Base-by-base conservation (phyloP, 2,888 invertebrate species). In the Pollenia amentaria region DNA sequence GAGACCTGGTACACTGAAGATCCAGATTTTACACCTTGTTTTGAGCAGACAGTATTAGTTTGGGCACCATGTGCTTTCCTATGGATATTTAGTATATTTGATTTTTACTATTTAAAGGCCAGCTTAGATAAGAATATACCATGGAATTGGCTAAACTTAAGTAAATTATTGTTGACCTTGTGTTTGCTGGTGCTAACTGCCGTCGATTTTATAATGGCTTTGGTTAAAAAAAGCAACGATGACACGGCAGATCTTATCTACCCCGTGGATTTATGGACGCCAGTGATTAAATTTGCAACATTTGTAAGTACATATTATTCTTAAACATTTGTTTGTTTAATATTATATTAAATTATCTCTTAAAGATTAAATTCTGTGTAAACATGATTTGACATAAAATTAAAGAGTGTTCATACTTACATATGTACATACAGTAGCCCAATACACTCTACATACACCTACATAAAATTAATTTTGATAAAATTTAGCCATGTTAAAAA, bases 21-120 rank as follows among this genome's bases (percentile, higher is more conserved):
- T 93, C 99, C 98, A 51, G 96, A 97, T 92, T 95, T 99, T 89
- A 97, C 99, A 87, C 95, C 95, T 91, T 99, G 99, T 93, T 98
- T 99, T 93, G 97, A 98, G 94, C 96, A 97, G 92, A 98, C 99
- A 0, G 96, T 97, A 1, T 93, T 99, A 42, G 94, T 98, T 70
- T 99, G 99, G 98, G 94, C 95, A 48, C 99, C 99, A 0, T 97
- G 98, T 93, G 94, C 95, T 72, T 97, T 97, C 92, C 94, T 98
- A 16, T 98, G 97, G 97, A 89, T 95, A 0, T 95, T 97, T 89
- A 94, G 96, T 7, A 94, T 96, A 51, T 94, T 98, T 88, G 97
- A 98, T 90, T 94, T 95, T 85, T 96, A 95, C 92, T 97, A 97
- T 91, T 95, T 97, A 89, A 92, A 96, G 88, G 95, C 95, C 90